These are phyloP conservation scores for Cetonia aurata DNA, from an alignment of 2,888 invertebrate species.

Conservation along the genomic window DNA sequence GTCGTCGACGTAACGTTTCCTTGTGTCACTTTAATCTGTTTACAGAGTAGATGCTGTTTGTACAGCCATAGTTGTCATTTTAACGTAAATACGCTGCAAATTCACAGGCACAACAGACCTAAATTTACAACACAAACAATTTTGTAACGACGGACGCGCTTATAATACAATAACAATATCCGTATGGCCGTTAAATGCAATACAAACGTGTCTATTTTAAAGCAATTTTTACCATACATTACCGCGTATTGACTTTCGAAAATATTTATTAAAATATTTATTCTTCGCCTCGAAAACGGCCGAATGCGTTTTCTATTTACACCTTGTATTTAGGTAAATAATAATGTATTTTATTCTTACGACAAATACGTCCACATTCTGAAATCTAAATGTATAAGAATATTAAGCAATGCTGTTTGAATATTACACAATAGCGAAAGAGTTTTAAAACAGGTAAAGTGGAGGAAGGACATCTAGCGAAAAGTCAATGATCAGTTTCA, in stretches of 20 bases:
- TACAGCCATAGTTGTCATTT: conserved; percentile 37
- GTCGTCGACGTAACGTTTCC: conserved; percentile 39
- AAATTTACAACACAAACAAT: conserved; percentile 38
- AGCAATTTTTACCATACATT: conserved; percentile 37
- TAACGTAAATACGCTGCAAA: conserved; percentile 36
- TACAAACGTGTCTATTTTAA: conserved; percentile 39
- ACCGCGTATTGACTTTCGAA: conserved; percentile 31
- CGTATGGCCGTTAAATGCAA: conserved; percentile 25
- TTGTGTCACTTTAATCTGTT: conserved; percentile 34
- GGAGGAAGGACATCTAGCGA: conserved; percentile 30
- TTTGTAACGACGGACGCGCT: conserved; percentile 30
- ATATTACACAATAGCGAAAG: conserved; percentile 31
- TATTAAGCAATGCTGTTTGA: conserved; percentile 36
- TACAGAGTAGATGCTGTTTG: conserved; percentile 28
- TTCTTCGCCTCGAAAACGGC: conserved; percentile 8
- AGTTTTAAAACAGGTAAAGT: conserved; percentile 15
- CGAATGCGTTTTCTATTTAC: conserved; percentile 39
- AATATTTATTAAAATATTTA: conserved; percentile 40
- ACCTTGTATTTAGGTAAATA: conserved; percentile 22
- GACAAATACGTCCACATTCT: conserved; percentile 28
- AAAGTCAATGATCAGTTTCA: conserved; percentile 25
- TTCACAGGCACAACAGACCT: conserved; percentile 35
- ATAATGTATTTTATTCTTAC: conserved; percentile 27
- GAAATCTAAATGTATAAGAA: conserved; percentile 26
- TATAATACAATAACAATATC: conserved; percentile 16